Evolutionary conservation across 2,888 invertebrate genomes (phyloP).

Genomic region (Ophion ventricosus): DNA sequence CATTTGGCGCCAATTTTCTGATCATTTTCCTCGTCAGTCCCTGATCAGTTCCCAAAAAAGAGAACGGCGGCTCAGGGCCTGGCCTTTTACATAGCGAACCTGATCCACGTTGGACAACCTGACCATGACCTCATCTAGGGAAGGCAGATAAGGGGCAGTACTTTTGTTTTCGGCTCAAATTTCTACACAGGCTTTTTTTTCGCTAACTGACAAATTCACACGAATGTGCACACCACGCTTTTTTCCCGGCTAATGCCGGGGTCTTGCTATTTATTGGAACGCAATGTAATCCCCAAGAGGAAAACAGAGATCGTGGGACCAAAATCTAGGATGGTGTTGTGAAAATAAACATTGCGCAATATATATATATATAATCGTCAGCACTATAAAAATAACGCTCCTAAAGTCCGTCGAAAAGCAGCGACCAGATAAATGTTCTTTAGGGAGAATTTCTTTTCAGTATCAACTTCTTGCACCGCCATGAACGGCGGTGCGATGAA

Average conservation of each 20-base stretch:
- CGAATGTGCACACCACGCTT: not conserved
- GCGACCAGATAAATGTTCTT: constrained; percentile 41
- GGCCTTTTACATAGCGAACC: no score
- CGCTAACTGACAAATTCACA: constrained; percentile 37
- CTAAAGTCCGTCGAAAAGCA: constrained; percentile 40
- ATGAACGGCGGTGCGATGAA: constrained; percentile 35
- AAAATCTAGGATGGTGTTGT: not conserved
- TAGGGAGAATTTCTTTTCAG: constrained; percentile 31
- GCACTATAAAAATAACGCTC: constrained; percentile 1
- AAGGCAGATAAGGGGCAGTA: no score
- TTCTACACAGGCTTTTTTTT: no score
- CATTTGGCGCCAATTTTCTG: no score
- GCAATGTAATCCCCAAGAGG: not conserved
- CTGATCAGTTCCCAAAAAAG: no score
- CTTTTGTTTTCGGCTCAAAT: no score
- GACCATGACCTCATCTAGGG: no score
- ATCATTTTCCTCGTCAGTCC: no score
- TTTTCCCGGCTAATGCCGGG: not conserved
- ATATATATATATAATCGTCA: no score
- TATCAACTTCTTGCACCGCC: constrained; percentile 5
- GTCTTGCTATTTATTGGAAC: not conserved
- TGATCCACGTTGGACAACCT: no score
- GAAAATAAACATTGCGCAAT: not conserved
- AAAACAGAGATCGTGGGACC: not conserved
- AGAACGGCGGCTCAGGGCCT: no score